A percentile compares a stretch with the other conserved stretches of the same genome.
Conservation (phyloP, 2,113 vertebrate species). For the Promerops cafer region DNA sequence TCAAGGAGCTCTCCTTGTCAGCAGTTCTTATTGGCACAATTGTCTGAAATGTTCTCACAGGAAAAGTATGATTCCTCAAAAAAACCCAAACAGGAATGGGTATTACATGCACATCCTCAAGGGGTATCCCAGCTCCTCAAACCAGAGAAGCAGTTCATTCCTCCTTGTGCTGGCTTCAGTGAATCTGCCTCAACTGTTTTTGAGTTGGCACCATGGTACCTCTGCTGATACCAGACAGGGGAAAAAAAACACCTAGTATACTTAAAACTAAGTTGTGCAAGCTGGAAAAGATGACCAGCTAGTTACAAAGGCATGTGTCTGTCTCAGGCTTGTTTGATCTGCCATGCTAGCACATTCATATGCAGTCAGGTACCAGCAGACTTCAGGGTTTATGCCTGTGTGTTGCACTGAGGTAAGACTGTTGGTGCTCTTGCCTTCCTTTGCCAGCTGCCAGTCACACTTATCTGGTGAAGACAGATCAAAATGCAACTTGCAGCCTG, state of each 20-base stretch:
- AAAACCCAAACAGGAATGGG: fast-evolving
- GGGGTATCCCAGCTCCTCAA: neutral
- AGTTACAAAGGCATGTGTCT: neutral
- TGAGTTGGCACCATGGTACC: neutral
- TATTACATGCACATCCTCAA: neutral
- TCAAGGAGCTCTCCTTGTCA: neutral
- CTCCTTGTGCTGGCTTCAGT: neutral
- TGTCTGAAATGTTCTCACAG: neutral
- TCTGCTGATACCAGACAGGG: neutral
- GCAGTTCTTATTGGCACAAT: neutral
- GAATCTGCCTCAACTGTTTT: neutral
- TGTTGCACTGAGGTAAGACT: neutral
- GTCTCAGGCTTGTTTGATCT: neutral
- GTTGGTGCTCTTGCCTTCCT: neutral
- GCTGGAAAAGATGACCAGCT: neutral
- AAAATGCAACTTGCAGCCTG: neutral
- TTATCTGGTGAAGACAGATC: neutral
- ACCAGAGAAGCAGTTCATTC: neutral
- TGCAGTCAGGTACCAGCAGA: neutral
- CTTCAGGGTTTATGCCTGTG: neutral
- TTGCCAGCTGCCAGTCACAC: neutral
- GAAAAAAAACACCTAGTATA: fast-evolving
- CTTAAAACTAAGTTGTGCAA: neutral
- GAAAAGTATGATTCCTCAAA: neutral
- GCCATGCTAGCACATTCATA: neutral